These are phyloP conservation scores for Etheostoma cragini DNA, from an alignment of 2,113 vertebrate species.

Conservation along the genomic window DNA sequence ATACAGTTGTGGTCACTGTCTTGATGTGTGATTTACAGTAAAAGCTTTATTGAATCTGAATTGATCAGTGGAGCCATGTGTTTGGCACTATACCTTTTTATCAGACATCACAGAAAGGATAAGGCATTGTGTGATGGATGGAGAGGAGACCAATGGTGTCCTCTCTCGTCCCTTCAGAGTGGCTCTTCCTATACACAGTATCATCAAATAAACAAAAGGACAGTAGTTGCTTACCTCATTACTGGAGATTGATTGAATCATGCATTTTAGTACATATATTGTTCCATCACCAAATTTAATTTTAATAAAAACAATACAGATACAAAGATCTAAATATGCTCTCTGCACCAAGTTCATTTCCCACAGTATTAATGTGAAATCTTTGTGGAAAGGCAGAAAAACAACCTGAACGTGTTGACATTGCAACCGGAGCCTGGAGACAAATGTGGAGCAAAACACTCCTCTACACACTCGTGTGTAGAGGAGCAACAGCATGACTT, in stretches of 20 bases:
- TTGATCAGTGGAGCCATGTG: neutral
- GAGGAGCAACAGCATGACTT: neutral
- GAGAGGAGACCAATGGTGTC: too few species aligned
- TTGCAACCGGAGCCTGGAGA: neutral
- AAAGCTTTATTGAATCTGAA: neutral
- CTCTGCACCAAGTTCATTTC: too few species aligned
- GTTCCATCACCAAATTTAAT: too few species aligned
- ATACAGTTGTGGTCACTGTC: neutral
- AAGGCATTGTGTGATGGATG: neutral
- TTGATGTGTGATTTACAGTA: neutral
- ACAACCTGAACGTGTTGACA: neutral
- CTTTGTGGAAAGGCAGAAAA: slow-evolving; percentile 1
- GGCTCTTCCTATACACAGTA: too few species aligned
- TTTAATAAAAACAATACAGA: too few species aligned
- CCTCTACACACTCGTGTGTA: neutral
- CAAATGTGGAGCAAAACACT: neutral
- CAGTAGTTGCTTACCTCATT: too few species aligned
- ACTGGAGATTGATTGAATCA: too few species aligned
- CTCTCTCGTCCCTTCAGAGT: too few species aligned
- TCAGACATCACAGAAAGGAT: neutral
- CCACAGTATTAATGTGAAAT: neutral
- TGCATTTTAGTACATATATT: too few species aligned
- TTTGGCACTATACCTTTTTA: neutral
- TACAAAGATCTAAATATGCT: too few species aligned
- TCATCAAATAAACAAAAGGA: too few species aligned